These are phyloP conservation scores for Halesus radiatus DNA, from an alignment of 1,140 invertebrate genomes.

Conservation along the genomic window DNA sequence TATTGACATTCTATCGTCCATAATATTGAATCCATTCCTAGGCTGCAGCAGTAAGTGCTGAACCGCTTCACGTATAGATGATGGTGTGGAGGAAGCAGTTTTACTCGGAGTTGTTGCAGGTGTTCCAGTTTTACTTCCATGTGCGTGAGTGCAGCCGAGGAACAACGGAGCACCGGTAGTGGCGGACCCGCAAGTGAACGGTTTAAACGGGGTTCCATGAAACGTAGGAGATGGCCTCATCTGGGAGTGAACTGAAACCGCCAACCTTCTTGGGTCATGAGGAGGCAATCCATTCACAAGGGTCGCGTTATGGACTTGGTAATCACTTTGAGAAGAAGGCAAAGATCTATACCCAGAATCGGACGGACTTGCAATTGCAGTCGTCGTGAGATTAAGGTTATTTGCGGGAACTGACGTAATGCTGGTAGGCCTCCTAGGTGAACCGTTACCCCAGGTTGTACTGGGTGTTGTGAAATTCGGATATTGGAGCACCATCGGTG, in stretches of 20 bases:
- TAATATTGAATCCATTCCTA: conserved; percentile 80
- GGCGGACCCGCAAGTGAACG: conserved; percentile 67
- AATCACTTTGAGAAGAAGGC: conserved; percentile 74
- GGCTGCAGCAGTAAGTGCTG: conserved; percentile 77
- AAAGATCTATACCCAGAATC: conserved; percentile 71
- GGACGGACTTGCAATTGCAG: conserved; percentile 63
- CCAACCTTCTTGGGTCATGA: conserved; percentile 48
- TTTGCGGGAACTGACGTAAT: conserved; percentile 59
- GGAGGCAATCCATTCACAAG: conserved; percentile 48
- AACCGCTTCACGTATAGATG: conserved; percentile 74
- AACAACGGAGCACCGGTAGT: conserved; percentile 68
- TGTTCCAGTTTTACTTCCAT: conserved; percentile 58
- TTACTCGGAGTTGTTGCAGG: conserved; percentile 66
- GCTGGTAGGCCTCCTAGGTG: conserved; percentile 67
- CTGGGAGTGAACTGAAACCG: conserved; percentile 54
- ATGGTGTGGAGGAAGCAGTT: conserved; percentile 67
- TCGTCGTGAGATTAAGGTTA: conserved; percentile 15
- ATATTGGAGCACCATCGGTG: conserved; percentile 62
- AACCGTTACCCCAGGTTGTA: conserved; percentile 66
- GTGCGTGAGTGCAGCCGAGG: conserved; percentile 68
- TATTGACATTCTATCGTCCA: conserved; percentile 82
- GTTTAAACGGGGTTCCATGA: conserved; percentile 72
- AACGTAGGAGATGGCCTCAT: conserved; percentile 74
- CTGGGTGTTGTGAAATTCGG: conserved; percentile 63
- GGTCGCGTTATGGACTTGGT: conserved; percentile 69